Evolutionary conservation across 2,888 invertebrate genomes (phyloP), one percentile per base, ranked within the genome.

Genomic region (Acleris cristana): DNA sequence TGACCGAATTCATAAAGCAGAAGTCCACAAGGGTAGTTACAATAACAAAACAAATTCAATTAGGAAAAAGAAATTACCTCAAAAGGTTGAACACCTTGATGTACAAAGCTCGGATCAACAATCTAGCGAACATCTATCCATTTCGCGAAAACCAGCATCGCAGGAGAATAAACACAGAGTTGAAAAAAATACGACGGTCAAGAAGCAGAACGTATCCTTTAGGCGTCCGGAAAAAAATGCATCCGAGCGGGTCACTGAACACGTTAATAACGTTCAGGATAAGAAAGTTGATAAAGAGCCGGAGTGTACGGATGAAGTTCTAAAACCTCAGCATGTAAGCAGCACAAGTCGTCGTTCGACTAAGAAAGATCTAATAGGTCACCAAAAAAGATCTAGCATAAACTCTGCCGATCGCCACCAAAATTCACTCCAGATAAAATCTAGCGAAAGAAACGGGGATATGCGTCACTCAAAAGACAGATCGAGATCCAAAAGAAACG

Each of bases 401-500:
- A 63, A 63, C 45, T 65, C 69, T 6, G n/a, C 65, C 8, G 69
- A 69, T 49, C 69, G 66, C 44, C 51, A 63, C 34, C 55, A 53
- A 23, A 69, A 69, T 44, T 69, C 66, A 8, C 49, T 65, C 19
- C 56, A 74, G 65, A 71, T 51, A 18, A 73, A 72, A 60, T 71
- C 78, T 44, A 80, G 73, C 67, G 70, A 68, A 52, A 73, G 61
- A 23, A 65, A 72, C 18, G 75, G 73, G 45, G 78, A 77, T 72
- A 78, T 78, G 44, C 65, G 71, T 48, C 71, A 67, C 44, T 59
- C 74, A 44, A 67, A 73, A 44, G 74, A 74, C 65, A 72, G 79
- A 44, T 79, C 74, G 74, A 79, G 79, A 60, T 75, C 84, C 16
- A 84, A 79, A 72, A 79, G 85, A 74, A 88, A 83, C 74, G 87